Percentiles rank a stretch among this genome's conserved stretches.
Conservation (phyloP, 2,888 invertebrate species). For the Alviniconcha strummeri region DNA sequence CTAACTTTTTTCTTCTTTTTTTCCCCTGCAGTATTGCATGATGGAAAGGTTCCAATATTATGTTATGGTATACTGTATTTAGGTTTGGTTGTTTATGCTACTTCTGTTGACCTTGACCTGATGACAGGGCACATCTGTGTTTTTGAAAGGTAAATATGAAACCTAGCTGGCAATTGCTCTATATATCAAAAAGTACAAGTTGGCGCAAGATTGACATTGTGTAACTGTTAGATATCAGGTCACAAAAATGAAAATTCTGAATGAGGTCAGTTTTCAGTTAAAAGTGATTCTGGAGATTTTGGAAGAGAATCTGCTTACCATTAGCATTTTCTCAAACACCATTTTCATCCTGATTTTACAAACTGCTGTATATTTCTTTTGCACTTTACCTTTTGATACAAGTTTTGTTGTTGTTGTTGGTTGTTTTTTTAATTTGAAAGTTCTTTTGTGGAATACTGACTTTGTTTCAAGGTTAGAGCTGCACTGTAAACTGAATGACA, state of each 20-base stretch:
- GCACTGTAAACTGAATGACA: too few species aligned
- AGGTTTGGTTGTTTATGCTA: too few species aligned
- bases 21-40: not conserved
- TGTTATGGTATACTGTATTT: too few species aligned
- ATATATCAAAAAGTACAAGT: too few species aligned
- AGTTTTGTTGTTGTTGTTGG: not conserved
- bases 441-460: not conserved
- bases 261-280: not conserved
- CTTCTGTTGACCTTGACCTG: too few species aligned
- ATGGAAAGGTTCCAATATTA: too few species aligned
- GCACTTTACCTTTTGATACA: not conserved
- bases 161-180: too few species aligned
- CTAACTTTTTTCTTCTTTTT: not conserved
- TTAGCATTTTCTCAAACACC: not conserved
- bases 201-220: not conserved
- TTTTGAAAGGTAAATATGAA: too few species aligned
- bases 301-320: not conserved
- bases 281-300: too few species aligned
- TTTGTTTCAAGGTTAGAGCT: too few species aligned
- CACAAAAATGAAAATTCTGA: not conserved
- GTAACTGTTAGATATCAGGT: not conserved
- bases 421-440: constrained; percentile 6
- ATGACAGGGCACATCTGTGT: too few species aligned
- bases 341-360: not conserved
- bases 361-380: not conserved